Base-by-base conservation (phyloP, 2,797 vertebrate genomes). In the Sciurus vulgaris region DNA sequence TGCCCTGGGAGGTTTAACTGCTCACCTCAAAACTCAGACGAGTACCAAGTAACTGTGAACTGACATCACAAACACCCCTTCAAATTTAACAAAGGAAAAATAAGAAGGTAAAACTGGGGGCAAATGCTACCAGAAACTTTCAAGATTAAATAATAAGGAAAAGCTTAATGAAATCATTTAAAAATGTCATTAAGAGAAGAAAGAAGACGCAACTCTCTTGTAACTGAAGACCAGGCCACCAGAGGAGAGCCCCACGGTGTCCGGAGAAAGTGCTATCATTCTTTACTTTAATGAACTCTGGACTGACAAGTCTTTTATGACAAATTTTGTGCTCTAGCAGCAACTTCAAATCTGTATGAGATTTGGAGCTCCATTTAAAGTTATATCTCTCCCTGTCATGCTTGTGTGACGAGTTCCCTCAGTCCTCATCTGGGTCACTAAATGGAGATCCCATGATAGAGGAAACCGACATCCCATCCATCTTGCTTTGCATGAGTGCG, bases 381-480 rank as follows among this genome's bases (percentile, higher is more conserved):
- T 91, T 8, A 1, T 98, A 96, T 97, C 97, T 98, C 92, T 89
- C 94, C 93, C 79, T 97, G 95, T 98, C 97, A 98, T 0, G 13
- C 93, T 88, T 97, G 93, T 97, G 97, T 98, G 98, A 99, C 98
- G 98, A 98, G 98, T 98, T 98, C 95, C 95, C 96, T 98, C 97
- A 97, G 97, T 98, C 97, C 97, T 98, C 98, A 98, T 99, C 98
- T 99, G 97, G 98, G 99, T 98, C 98, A 98, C 98, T 98, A 98
- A 99, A 98, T 98, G 97, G 98, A 98, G 98, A 98, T 99, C 98
- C 99, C 98, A 98, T 98, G 99, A 98, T 98, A 98, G 97, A 98
- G 97, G 98, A 98, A 98, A 89, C 98, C 98, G 99, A 99, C 99
- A 99, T 98, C 98, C 98, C 99, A 99, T 99, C 99, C 98, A 99